phyloP scores from a whole-genome alignment of 2,113 vertebrate genomes.

The Cebidichthys violaceus region DNA sequence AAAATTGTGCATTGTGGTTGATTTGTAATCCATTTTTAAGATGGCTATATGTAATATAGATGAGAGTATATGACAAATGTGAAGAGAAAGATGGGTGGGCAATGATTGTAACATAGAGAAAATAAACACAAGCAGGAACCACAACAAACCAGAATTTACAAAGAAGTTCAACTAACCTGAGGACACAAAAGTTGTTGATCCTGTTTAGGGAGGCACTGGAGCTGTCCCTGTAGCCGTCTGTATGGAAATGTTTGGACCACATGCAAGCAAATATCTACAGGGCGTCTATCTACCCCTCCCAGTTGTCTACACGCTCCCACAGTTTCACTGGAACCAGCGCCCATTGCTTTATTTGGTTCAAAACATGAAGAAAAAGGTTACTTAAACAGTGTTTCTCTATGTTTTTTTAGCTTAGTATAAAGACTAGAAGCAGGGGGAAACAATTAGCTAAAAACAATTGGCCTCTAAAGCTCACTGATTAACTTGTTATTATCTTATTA shows the following conservation, averaged over 20 bases:
- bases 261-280: background rate
- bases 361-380: background rate
- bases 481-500: background rate
- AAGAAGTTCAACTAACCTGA: constrained; percentile 12
- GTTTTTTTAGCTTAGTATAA: background rate
- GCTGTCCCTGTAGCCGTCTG: background rate
- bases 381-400: background rate
- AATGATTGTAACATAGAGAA: background rate
- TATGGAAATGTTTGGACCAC: background rate
- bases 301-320: background rate
- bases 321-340: no score
- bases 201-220: background rate
- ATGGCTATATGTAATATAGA: background rate
- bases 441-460: background rate
- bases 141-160: background rate
- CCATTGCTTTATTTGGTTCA: no score
- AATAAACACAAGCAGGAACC: background rate
- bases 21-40: background rate
- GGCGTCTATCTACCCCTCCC: background rate
- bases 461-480: background rate
- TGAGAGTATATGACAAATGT: background rate
- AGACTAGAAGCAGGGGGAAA: background rate
- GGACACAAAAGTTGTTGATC: background rate
- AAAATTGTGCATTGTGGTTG: background rate
- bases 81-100: background rate